Evolutionary conservation across 2,797 vertebrate genomes (phyloP).

Genomic region (Dicrostonyx torquatus): DNA sequence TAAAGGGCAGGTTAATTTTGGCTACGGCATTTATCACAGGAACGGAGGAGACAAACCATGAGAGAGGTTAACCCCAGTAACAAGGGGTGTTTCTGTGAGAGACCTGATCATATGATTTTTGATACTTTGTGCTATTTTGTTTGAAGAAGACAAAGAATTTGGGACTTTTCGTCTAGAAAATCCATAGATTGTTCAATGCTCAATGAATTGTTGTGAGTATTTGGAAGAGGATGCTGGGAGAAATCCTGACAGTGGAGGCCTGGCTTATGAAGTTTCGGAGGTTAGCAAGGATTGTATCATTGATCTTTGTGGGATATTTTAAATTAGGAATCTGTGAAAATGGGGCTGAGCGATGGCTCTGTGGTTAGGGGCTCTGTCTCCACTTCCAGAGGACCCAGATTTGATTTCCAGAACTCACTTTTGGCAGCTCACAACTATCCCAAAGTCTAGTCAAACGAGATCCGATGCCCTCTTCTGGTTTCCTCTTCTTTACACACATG

Average conservation of each 20-base stretch:
- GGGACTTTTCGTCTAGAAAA: not conserved
- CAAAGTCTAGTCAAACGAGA: no score
- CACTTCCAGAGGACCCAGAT: not conserved
- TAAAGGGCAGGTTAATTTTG: not conserved
- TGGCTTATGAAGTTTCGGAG: not conserved
- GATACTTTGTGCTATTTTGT: not conserved
- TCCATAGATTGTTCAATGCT: not conserved
- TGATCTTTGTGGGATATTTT: not conserved
- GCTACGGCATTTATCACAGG: not conserved
- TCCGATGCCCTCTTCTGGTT: not conserved
- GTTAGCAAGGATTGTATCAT: not conserved
- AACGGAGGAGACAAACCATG: not conserved
- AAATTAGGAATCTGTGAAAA: not conserved
- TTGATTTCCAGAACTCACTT: no score
- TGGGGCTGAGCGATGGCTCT: not conserved
- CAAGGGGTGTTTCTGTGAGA: not conserved
- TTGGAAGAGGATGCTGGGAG: no score
- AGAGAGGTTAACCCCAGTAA: not conserved
- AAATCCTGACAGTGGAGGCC: not conserved
- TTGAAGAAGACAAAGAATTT: not conserved
- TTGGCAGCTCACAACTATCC: not conserved
- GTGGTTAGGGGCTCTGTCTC: not conserved
- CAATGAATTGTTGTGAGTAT: not conserved
- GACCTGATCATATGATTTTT: not conserved
- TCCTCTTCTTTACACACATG: not conserved